Conservation (phyloP, 2,888 invertebrate species). For the Papilio demoleus region DNA sequence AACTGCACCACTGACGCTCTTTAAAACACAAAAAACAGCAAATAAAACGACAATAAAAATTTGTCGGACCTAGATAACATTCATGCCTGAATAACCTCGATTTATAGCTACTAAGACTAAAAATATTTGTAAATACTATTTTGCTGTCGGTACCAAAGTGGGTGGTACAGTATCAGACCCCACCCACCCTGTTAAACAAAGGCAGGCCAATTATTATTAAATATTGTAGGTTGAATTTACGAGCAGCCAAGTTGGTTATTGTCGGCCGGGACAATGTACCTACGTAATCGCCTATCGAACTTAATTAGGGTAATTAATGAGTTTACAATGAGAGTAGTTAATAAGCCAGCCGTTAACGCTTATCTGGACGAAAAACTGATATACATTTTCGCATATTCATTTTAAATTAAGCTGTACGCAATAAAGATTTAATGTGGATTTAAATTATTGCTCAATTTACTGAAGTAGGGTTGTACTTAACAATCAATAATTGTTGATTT, state of each 20-base stretch:
- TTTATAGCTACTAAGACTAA: no score
- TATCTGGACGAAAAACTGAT: constrained; percentile 6
- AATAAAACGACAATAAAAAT: no score
- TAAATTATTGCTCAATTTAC: background rate
- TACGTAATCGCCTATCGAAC: constrained; percentile 54
- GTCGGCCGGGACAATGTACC: constrained; percentile 59
- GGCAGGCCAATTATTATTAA: constrained; percentile 77
- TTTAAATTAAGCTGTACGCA: constrained; percentile 4
- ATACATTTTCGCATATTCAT: constrained; percentile 2
- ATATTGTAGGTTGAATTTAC: constrained; percentile 62
- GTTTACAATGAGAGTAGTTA: constrained; percentile 46
- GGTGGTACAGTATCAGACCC: constrained; percentile 47
- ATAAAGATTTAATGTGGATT: background rate
- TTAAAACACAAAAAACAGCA: no score
- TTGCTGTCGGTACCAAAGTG: constrained; percentile 56
- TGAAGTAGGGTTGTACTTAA: background rate
- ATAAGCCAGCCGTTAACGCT: constrained; percentile 28
- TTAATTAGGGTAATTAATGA: constrained; percentile 60
- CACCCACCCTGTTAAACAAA: constrained; percentile 74
- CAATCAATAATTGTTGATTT: background rate
- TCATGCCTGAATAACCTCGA: no score
- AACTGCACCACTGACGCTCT: no score
- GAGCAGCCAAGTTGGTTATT: constrained; percentile 58
- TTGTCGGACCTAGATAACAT: no score
- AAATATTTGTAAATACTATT: constrained; percentile 16